These are phyloP conservation scores for Orientallactaga bullata DNA, from an alignment of 2,113 vertebrate species.

Conservation along the genomic window DNA sequence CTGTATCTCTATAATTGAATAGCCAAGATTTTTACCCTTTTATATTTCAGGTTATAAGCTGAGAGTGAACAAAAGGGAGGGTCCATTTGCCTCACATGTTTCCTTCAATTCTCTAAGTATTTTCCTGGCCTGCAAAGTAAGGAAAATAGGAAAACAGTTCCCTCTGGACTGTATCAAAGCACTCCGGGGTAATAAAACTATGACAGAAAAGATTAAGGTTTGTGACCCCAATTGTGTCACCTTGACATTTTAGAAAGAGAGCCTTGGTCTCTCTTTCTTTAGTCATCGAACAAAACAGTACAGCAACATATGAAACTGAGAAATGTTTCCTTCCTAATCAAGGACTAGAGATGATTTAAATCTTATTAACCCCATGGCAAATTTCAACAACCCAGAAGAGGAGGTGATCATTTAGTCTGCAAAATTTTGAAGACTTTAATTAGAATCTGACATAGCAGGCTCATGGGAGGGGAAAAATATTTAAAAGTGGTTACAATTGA, in stretches of 20 bases:
- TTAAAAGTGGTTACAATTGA: background rate
- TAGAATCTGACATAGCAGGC: background rate
- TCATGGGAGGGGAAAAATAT: background rate
- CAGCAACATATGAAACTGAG: conserved; percentile 62
- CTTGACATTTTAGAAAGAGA: conserved; percentile 64
- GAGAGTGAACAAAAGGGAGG: background rate
- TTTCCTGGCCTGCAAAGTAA: conserved; percentile 43
- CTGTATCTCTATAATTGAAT: background rate
- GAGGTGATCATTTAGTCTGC: background rate
- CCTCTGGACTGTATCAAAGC: conserved; percentile 69
- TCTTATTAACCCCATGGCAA: conserved; percentile 36
- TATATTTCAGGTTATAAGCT: background rate
- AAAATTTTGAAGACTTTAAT: conserved; percentile 40
- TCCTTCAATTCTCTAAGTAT: conserved; percentile 2
- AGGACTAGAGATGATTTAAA: conserved; percentile 62
- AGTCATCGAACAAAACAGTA: background rate
- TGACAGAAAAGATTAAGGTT: conserved; percentile 71
- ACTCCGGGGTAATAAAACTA: conserved; percentile 47
- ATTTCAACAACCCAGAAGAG: background rate
- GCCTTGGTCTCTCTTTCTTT: background rate
- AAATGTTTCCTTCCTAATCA: conserved; percentile 48
- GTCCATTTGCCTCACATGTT: background rate
- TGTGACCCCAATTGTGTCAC: conserved; percentile 62
- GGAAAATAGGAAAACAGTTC: conserved; percentile 50
- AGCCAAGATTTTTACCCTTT: background rate